These are phyloP conservation scores for Axinella damicornis DNA, from an alignment of 37 sponge, comb jelly and placozoan species.

Conservation along the genomic window DNA sequence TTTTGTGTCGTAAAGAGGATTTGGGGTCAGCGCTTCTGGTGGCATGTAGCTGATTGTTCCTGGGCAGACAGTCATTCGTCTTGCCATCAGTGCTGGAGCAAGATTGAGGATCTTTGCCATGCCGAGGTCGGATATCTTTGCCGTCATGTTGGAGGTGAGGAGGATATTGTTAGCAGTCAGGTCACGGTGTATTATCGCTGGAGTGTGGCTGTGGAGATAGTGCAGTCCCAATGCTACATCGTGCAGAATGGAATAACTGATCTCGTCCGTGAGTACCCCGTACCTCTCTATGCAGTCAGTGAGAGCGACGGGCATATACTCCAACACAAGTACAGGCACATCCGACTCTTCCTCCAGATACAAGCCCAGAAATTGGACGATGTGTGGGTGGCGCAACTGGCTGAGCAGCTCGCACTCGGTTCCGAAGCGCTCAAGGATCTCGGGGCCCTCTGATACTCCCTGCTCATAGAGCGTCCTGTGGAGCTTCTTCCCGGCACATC, in stretches of 20 bases:
- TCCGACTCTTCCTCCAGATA: constrained; percentile 30
- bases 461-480: constrained; percentile 52
- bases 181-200: constrained; percentile 66
- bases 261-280: constrained; percentile 32
- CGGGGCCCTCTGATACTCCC: constrained; percentile 36
- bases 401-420: constrained; percentile 60
- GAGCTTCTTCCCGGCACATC: constrained; percentile 65
- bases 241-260: constrained; percentile 57
- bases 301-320: constrained; percentile 63
- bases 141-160: constrained; percentile 37
- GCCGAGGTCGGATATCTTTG: constrained; percentile 72
- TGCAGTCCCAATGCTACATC: constrained; percentile 64
- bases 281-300: constrained; percentile 58
- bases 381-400: constrained; percentile 51
- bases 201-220: constrained; percentile 52
- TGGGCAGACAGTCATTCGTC: constrained; percentile 54
- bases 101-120: constrained; percentile 63
- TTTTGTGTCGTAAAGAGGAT: constrained; percentile 53
- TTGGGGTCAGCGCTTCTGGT: constrained; percentile 53
- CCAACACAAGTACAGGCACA: constrained; percentile 58
- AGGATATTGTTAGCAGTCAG: constrained; percentile 75
- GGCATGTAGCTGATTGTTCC: constrained; percentile 77
- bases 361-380: constrained; percentile 64
- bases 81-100: constrained; percentile 36
- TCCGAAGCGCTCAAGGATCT: constrained; percentile 56